phyloP scores from a whole-genome alignment of 2,113 vertebrate genomes.

The Saguinus imperator region DNA sequence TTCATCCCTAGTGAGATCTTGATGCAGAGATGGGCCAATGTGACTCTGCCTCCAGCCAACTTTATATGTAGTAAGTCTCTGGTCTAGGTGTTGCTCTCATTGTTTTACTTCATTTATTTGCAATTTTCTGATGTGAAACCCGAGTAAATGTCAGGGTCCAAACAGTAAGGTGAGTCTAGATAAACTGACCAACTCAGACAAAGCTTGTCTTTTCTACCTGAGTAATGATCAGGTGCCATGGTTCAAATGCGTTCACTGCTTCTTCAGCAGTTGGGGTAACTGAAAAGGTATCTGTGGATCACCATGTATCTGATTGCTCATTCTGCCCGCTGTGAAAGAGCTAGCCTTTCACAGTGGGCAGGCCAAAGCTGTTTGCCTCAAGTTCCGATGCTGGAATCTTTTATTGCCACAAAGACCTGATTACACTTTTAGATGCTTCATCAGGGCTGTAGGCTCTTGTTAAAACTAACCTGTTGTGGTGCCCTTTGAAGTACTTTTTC shows the following conservation, averaged over 20 bases:
- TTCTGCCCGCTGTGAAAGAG: neutral
- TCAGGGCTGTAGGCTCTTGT: conserved; percentile 2
- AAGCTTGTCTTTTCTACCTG: neutral
- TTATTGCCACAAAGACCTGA: neutral
- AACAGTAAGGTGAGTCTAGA: neutral
- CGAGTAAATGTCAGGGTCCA: neutral
- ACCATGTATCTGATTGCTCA: neutral
- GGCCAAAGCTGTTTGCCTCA: neutral
- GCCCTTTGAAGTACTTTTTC: conserved; percentile 55
- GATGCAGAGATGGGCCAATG: neutral
- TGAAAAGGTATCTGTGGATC: neutral
- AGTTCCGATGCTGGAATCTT: neutral
- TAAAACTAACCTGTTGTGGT: conserved; percentile 12
- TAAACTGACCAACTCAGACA: neutral
- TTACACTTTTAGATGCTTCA: conserved; percentile 32
- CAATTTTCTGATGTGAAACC: neutral
- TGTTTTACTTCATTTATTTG: neutral
- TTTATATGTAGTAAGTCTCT: neutral
- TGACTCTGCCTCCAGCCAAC: neutral
- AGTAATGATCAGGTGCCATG: neutral
- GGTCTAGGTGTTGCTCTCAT: neutral
- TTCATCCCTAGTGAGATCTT: neutral
- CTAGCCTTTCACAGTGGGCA: too few species aligned
- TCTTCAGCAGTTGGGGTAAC: neutral
- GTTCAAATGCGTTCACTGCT: neutral